These are phyloP conservation scores for Akabosia matsudoensis DNA, from an alignment of 1,140 invertebrate species.

Conservation along the genomic window DNA sequence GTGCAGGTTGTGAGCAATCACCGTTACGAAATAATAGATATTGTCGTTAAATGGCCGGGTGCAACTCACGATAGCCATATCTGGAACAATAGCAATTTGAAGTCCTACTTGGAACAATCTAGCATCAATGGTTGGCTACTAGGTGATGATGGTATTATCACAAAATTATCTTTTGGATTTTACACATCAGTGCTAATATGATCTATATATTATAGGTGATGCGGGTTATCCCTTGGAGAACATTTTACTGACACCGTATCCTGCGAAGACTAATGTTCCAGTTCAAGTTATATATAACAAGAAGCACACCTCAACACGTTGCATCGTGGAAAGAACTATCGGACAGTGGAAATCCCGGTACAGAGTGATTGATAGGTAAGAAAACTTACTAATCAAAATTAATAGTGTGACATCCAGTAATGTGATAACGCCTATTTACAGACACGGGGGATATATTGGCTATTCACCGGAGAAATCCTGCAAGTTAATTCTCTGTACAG, in stretches of 20 bases:
- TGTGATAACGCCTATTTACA: not conserved
- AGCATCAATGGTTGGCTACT: conserved; percentile 30
- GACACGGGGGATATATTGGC: not conserved
- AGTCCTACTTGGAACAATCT: conserved; percentile 3
- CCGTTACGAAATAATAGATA: conserved; percentile 49
- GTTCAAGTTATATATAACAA: not conserved
- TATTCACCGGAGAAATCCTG: not conserved
- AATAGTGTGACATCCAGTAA: not conserved
- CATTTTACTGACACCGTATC: conserved; percentile 22
- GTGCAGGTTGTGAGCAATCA: conserved; percentile 52
- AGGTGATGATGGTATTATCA: not conserved
- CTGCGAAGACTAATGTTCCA: not conserved
- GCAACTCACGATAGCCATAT: conserved; percentile 48
- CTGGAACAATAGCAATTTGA: not conserved
- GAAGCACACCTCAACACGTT: not conserved
- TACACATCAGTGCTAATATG: not conserved
- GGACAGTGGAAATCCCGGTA: conserved; percentile 31
- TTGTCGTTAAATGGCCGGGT: conserved; percentile 51
- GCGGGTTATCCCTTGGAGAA: conserved; percentile 28
- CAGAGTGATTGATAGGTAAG: conserved; percentile 22
- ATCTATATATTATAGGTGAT: not conserved
- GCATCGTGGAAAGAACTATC: conserved; percentile 28
- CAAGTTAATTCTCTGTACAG: not conserved
- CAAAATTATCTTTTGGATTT: not conserved
- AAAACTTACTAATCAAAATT: not conserved